phyloP scores from a whole-genome alignment of 2,797 vertebrate genomes.

The Muscicapa striata region DNA sequence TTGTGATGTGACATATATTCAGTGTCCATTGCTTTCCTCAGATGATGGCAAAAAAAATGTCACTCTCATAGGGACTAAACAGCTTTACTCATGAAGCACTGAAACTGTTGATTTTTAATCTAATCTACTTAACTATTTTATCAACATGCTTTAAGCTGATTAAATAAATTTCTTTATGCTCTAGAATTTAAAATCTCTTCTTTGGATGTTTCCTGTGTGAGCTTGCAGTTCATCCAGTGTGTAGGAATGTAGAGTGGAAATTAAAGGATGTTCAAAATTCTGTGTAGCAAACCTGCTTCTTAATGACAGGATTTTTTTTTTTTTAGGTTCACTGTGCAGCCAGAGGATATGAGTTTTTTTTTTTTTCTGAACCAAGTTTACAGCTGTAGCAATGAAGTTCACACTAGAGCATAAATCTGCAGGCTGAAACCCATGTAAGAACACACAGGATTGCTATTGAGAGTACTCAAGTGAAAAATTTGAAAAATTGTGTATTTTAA shows the following conservation, averaged over 20 bases:
- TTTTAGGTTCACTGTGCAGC: constrained; percentile 24
- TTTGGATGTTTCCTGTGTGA: neutral
- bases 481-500: neutral
- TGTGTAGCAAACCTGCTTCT: neutral
- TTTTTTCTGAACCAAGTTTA: neutral
- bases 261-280: constrained; percentile 41
- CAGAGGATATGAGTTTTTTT: neutral
- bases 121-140: constrained; percentile 41
- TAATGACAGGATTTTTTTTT: neutral
- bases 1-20: neutral
- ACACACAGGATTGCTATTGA: neutral
- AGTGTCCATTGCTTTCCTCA: neutral
- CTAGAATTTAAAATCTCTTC: constrained; percentile 9
- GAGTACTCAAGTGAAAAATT: constrained; percentile 19
- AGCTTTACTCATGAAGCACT: neutral
- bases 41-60: neutral
- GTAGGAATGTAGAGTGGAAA: neutral
- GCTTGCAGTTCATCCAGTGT: neutral
- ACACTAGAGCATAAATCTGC: constrained; percentile 23
- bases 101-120: neutral
- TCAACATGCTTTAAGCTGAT: constrained; percentile 23
- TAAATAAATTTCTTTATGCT: constrained; percentile 6
- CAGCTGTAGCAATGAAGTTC: neutral
- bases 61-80: neutral
- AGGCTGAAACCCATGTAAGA: constrained; percentile 13